Evolutionary conservation across 2,888 invertebrate genomes (phyloP).

Genomic region (Lochmaea capreae): DNA sequence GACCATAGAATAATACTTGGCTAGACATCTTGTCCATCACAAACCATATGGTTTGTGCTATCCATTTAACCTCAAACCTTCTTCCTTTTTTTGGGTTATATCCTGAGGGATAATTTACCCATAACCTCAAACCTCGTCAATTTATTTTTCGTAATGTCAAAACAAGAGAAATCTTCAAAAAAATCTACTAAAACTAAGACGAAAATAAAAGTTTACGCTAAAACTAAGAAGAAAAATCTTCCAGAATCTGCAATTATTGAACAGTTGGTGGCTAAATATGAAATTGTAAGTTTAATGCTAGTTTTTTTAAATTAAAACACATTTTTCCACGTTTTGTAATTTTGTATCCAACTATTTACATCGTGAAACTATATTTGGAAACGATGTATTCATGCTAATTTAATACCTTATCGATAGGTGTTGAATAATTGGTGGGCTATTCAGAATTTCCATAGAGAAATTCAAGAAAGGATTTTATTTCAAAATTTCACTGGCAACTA

Average conservation of each 20-base stretch:
- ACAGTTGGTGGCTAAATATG: conserved; percentile 54
- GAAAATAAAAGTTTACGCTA: conserved; percentile 59
- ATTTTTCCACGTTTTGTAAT: background rate
- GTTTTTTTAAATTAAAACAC: background rate
- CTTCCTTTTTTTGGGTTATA: no score
- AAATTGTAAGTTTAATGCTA: conserved; percentile 47
- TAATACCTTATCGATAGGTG: no score
- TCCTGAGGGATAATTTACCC: no score
- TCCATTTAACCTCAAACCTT: no score
- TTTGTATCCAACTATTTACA: background rate
- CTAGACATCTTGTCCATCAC: no score
- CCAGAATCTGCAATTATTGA: conserved; percentile 56
- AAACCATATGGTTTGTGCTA: no score
- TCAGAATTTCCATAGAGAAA: no score
- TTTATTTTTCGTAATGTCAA: background rate
- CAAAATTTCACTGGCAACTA: no score
- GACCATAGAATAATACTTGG: no score
- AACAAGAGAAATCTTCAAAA: background rate
- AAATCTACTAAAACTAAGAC: conserved; percentile 44
- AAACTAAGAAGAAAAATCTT: conserved; percentile 54
- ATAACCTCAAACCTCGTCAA: conserved; percentile 1
- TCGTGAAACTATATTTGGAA: background rate
- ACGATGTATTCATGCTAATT: background rate
- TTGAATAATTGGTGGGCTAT: no score
- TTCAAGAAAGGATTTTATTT: no score